phyloP scores from a whole-genome alignment of 92 coral and sea anemone genomes.

The Palythoa caribaeorum region DNA sequence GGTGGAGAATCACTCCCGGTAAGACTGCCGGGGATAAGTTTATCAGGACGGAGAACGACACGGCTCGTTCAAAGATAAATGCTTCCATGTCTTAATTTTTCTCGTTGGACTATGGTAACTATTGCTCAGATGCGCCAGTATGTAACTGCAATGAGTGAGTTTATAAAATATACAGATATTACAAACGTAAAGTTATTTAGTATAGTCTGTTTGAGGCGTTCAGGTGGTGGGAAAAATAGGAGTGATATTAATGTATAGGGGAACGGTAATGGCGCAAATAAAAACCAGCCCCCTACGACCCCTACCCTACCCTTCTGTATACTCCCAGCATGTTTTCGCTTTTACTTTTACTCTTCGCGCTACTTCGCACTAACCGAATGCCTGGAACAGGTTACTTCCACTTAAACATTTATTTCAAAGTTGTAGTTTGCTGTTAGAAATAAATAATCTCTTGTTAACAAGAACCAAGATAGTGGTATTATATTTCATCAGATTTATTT shows the following conservation, averaged over 20 bases:
- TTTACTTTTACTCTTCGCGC: no score
- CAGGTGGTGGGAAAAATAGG: not conserved
- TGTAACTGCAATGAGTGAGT: constrained; percentile 9
- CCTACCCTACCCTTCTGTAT: no score
- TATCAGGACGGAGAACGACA: constrained; percentile 64
- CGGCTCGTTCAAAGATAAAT: constrained; percentile 46
- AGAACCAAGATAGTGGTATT: no score
- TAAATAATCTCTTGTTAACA: no score
- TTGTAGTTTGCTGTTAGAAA: not conserved
- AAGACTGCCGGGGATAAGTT: constrained; percentile 56
- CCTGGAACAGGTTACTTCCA: no score
- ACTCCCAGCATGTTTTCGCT: no score
- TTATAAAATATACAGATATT: no score
- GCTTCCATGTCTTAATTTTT: not conserved
- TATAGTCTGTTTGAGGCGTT: constrained; percentile 24
- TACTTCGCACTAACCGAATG: no score
- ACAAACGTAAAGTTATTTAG: not conserved
- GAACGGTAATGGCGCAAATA: no score
- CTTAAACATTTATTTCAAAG: no score
- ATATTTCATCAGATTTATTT: no score
- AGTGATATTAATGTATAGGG: not conserved
- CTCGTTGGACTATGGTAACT: not conserved
- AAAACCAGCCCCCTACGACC: no score
- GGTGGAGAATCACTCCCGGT: constrained; percentile 51
- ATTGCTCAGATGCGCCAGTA: constrained; percentile 26